Evolutionary conservation across 2,797 vertebrate species (phyloP).

Genomic region (Pangasius mekongensis): DNA sequence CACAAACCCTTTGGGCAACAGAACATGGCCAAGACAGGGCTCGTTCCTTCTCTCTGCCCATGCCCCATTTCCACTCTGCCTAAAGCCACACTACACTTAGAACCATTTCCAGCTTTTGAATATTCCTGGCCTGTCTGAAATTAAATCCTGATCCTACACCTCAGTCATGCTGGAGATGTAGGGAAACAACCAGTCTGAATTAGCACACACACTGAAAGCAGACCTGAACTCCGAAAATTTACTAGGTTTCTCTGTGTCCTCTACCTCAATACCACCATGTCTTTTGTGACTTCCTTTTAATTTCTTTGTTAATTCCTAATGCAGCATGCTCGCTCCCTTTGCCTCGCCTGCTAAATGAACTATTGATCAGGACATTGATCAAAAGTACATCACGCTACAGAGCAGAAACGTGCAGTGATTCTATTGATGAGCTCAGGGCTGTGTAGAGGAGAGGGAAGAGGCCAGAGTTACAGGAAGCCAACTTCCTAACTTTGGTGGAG

Average conservation of each 20-base stretch:
- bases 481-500: constrained; percentile 7
- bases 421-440: constrained; percentile 56
- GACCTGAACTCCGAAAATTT: constrained; percentile 7
- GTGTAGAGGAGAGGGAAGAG: constrained; percentile 5
- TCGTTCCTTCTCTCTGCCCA: background rate
- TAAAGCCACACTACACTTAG: constrained; percentile 14
- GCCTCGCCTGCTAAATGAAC: constrained; percentile 72
- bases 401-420: constrained; percentile 61
- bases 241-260: background rate
- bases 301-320: constrained; percentile 59
- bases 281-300: constrained; percentile 14
- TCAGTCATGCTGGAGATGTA: constrained; percentile 50
- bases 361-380: constrained; percentile 75
- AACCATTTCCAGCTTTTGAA: constrained; percentile 35
- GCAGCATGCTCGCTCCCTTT: constrained; percentile 41
- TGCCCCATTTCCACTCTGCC: constrained; percentile 29
- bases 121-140: constrained; percentile 49
- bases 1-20: constrained; percentile 35
- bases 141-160: constrained; percentile 55
- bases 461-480: background rate
- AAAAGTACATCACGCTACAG: constrained; percentile 62
- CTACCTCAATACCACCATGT: background rate
- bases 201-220: constrained; percentile 58
- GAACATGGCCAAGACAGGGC: constrained; percentile 18
- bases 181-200: constrained; percentile 63